phyloP scores from a whole-genome alignment of 37 sponge, comb jelly and placozoan genomes.

The Aplysina aerophoba region DNA sequence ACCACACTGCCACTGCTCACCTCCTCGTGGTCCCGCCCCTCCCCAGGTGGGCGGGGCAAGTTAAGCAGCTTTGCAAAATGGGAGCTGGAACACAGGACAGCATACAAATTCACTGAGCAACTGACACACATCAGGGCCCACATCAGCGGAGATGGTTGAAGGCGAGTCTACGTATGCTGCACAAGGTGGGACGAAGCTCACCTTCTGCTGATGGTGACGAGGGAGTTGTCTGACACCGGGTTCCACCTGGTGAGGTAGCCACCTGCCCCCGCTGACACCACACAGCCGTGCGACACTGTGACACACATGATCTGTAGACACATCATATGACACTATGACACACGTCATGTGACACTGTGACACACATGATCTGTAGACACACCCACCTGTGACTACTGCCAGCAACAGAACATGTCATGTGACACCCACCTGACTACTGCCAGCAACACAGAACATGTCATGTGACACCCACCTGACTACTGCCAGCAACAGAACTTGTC shows the following conservation, averaged over 20 bases:
- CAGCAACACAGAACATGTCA: not conserved
- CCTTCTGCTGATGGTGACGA: conserved; percentile 25
- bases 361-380: too few relatives aligned
- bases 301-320: conserved; percentile 21
- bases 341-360: too few relatives aligned
- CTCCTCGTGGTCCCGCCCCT: conserved; percentile 21
- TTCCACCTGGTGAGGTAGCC: conserved; percentile 15
- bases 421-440: not conserved
- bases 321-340: not conserved
- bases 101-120: too few relatives aligned
- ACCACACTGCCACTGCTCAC: not conserved
- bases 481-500: too few relatives aligned
- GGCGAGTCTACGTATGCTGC: not conserved
- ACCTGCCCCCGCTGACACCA: conserved; percentile 7
- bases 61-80: conserved; percentile 8
- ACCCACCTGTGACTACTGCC: not conserved
- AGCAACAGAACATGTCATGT: not conserved
- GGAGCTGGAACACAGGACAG: not conserved
- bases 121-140: not conserved
- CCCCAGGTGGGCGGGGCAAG: conserved; percentile 26
- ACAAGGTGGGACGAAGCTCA: not conserved
- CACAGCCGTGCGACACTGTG: conserved; percentile 11
- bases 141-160: too few relatives aligned
- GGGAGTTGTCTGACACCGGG: conserved; percentile 11
- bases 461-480: too few relatives aligned